Evolutionary conservation across 2,888 invertebrate genomes (phyloP).

Genomic region (Harmothoe impar): DNA sequence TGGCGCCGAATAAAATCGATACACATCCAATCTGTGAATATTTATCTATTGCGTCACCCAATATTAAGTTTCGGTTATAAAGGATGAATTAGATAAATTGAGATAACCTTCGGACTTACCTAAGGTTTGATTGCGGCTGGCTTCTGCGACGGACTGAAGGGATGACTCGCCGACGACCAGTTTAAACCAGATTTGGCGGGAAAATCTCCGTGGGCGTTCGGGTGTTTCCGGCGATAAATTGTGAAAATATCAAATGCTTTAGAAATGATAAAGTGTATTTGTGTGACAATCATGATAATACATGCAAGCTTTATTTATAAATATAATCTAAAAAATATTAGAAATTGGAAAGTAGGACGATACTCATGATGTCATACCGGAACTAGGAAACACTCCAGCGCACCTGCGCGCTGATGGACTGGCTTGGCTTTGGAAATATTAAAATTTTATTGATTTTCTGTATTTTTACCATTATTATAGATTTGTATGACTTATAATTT

Average conservation of each 20-base stretch:
- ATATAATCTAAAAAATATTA: slow-evolving; percentile 51
- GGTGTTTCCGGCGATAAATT: slow-evolving; percentile 9
- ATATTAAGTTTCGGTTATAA: background rate
- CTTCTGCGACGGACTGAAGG: slow-evolving; percentile 52
- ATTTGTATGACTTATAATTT: slow-evolving; percentile 68
- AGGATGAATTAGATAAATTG: slow-evolving; percentile 40
- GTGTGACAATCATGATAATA: background rate
- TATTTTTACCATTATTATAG: slow-evolving; percentile 71
- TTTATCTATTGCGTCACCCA: background rate
- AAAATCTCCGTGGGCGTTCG: slow-evolving; percentile 49
- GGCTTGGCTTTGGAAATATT: slow-evolving; percentile 75
- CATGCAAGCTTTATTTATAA: background rate
- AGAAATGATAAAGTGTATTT: background rate
- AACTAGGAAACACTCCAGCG: slow-evolving; percentile 65
- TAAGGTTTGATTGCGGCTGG: background rate
- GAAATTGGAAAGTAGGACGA: slow-evolving; percentile 32
- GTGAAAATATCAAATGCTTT: background rate
- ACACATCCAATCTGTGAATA: background rate
- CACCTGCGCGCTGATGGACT: slow-evolving; percentile 66
- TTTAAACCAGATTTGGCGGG: slow-evolving; percentile 67
- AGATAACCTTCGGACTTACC: background rate
- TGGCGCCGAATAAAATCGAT: background rate
- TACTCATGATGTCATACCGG: slow-evolving; percentile 66
- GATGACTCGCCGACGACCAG: slow-evolving; percentile 51
- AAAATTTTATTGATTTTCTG: slow-evolving; percentile 82